phyloP scores from a whole-genome alignment of 2,113 vertebrate genomes.

The Pseudopodoces humilis region DNA sequence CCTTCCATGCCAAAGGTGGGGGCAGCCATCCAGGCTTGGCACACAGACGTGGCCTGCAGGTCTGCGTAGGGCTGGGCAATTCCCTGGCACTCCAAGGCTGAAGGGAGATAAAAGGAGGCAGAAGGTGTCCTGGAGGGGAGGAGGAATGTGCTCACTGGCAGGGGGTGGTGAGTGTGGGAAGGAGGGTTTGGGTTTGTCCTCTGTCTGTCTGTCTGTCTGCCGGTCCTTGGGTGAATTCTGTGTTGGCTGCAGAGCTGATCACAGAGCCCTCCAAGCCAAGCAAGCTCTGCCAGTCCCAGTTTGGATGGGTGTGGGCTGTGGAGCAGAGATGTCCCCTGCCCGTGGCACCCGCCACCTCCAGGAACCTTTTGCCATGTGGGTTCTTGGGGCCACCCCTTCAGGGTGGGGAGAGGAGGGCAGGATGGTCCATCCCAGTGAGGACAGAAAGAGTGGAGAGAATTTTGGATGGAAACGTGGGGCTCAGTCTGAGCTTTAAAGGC shows the following conservation, averaged over 20 bases:
- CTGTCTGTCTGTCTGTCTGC: not conserved
- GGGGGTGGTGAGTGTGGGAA: accelerated
- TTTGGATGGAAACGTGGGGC: not conserved
- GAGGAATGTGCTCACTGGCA: accelerated
- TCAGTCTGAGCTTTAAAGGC: not conserved
- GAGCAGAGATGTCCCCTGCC: not conserved
- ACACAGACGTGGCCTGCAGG: too few relatives aligned
- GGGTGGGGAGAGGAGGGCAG: not conserved
- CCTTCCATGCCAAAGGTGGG: not conserved
- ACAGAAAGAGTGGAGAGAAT: not conserved
- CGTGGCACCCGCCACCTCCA: accelerated
- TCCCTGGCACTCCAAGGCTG: not conserved
- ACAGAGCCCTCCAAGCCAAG: not conserved
- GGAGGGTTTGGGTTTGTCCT: not conserved
- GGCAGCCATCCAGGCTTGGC: accelerated
- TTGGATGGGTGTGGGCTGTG: not conserved
- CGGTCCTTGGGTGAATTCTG: not conserved
- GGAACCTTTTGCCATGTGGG: not conserved
- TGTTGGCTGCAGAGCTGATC: not conserved
- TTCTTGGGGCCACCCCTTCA: accelerated
- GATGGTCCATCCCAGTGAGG: not conserved
- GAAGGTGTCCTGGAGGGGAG: accelerated
- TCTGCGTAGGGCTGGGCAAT: not conserved
- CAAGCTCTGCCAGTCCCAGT: accelerated
- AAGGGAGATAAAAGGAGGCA: not conserved